phyloP scores from a whole-genome alignment of 2,797 vertebrate species.

The Varecia variegata region DNA sequence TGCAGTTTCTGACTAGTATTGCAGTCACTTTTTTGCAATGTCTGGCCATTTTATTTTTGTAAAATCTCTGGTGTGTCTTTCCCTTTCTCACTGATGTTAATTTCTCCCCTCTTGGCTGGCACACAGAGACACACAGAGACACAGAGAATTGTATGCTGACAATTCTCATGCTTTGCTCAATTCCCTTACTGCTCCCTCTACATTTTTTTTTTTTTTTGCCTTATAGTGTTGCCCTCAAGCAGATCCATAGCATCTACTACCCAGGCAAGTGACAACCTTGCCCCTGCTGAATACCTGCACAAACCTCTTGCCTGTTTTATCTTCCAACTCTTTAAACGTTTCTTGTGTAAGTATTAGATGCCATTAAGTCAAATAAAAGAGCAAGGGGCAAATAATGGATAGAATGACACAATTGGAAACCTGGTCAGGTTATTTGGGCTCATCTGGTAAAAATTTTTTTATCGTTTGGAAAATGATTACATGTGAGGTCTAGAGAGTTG shows the following conservation, averaged over 20 bases:
- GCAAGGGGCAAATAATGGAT: not conserved
- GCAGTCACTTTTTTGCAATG: not conserved
- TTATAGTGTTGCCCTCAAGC: not conserved
- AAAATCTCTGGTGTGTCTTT: not conserved
- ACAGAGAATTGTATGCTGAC: too few relatives aligned
- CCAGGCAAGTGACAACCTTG: not conserved
- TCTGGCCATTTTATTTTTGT: not conserved
- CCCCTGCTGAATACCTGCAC: not conserved
- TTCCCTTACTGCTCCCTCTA: not conserved
- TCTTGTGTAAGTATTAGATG: not conserved
- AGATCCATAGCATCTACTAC: not conserved
- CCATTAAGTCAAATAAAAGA: not conserved
- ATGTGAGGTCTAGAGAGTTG: not conserved
- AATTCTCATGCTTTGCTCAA: not conserved
- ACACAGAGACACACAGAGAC: not conserved
- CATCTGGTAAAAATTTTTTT: not conserved
- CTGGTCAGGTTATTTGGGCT: not conserved
- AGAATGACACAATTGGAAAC: not conserved
- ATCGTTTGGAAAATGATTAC: not conserved
- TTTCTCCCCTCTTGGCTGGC: not conserved
- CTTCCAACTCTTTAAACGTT: not conserved
- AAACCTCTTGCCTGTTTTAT: not conserved
- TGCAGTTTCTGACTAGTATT: not conserved
- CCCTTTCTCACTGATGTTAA: not conserved
- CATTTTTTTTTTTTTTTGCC: rapidly evolving